Evolutionary conservation across 2,797 vertebrate species (phyloP), one percentile per base, ranked within the genome.

Genomic region (Spatula clypeata): DNA sequence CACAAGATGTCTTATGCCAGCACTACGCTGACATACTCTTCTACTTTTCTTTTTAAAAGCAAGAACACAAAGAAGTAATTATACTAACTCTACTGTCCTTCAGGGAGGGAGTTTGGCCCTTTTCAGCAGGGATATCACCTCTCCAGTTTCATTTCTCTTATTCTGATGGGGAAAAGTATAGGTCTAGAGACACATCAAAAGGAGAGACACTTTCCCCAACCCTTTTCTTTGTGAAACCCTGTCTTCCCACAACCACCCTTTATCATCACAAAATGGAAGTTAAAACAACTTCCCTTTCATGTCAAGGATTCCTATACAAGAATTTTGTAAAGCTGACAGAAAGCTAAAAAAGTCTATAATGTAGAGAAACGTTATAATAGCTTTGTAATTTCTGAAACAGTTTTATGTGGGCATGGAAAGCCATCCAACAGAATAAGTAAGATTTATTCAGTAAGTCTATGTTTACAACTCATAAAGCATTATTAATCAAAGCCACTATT

Each of bases 401-500:
- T 91, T 97, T 93, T 90, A 90, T 76, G 82, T 61, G 86, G 79
- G 66, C 84, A 65, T 18, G 66, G 69, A 71, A 53, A 77, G 27
- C 62, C 67, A 74, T 72, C 92, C 72, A 87, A 73, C 54, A 67
- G 55, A 95, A 73, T 91, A 94, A 97, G 38, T 4, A 95, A 86
- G 90, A 94, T 94, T 96, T 96, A 88, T 64, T 75, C 74, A 72
- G 47, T 94, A 96, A 95, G 74, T 83, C 82, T 85, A 62, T 6
- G 51, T 93, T 94, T 94, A 64, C 96, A 90, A 91, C 86, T 94
- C 87, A 87, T 86, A 96, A 95, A 89, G 90, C 45, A 94, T 84
- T 96, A 88, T 65, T 93, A 94, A 94, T 97, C 80, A 96, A 97
- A 95, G 93, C 83, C 72, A 53, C 94, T 92, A 94, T 94, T 96